A percentile compares a stretch with the other conserved stretches of the same genome.
These are phyloP conservation scores for Zelleria hepariella DNA, from an alignment of 2,888 invertebrate species.

Conservation along the genomic window DNA sequence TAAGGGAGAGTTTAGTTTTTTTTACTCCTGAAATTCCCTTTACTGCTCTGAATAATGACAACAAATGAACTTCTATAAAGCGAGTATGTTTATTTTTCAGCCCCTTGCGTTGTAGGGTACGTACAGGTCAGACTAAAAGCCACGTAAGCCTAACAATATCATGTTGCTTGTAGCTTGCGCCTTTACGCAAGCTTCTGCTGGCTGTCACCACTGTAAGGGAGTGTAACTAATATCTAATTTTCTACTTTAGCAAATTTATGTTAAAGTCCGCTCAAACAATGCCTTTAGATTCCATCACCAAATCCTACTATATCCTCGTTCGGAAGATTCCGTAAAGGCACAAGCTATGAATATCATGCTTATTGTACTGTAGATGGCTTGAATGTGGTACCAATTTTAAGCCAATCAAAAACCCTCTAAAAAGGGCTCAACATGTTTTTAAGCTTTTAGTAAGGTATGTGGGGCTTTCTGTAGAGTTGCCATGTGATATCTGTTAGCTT, in stretches of 20 bases:
- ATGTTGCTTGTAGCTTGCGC: conserved; percentile 44
- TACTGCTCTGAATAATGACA: too few species aligned
- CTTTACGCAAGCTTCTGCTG: too few species aligned
- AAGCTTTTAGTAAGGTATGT: neutral
- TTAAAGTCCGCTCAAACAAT: too few species aligned
- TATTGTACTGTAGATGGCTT: conserved; percentile 38
- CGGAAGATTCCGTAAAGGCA: conserved; percentile 24
- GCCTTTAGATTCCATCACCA: too few species aligned
- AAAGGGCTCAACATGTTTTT: conserved; percentile 27
- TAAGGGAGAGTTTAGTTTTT: too few species aligned
- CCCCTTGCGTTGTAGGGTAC: conserved; percentile 46
- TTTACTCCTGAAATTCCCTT: too few species aligned
- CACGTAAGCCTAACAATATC: conserved; percentile 38
- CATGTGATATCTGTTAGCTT: neutral
- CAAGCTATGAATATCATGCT: conserved; percentile 47
- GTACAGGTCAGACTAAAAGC: conserved; percentile 51
- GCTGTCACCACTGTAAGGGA: too few species aligned
- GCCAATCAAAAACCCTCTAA: conserved; percentile 44
- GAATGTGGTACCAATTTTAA: conserved; percentile 49
- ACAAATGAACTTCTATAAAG: conserved; percentile 15
- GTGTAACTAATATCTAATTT: too few species aligned
- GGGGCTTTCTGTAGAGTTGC: conserved; percentile 2
- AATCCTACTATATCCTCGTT: too few species aligned
- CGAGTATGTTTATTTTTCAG: conserved; percentile 62
- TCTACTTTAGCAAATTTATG: too few species aligned